Percentiles rank a stretch among this genome's conserved stretches.
Evolutionary conservation across 2,113 vertebrate species (phyloP).

Genomic region (Nerophis lumbriciformis): DNA sequence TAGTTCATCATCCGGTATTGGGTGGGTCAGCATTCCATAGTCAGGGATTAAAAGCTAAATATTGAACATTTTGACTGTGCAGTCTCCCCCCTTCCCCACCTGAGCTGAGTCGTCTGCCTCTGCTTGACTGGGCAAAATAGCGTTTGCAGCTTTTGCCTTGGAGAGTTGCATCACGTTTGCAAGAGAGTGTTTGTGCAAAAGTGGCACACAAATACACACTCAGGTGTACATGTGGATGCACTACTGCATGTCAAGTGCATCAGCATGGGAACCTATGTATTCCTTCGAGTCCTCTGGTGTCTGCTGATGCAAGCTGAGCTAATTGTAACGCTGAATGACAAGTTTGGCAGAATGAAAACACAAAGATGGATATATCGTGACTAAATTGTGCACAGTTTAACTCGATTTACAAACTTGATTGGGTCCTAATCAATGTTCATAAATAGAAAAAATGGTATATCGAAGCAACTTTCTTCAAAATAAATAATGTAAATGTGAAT

Average conservation of each 20-base stretch:
- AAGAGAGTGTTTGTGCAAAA: conserved; percentile 68
- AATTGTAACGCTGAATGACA: conserved; percentile 52
- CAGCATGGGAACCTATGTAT: conserved; percentile 66
- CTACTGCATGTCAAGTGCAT: conserved; percentile 51
- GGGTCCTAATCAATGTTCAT: too few species aligned
- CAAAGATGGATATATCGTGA: not conserved
- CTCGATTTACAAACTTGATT: too few species aligned
- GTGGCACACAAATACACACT: conserved; percentile 53
- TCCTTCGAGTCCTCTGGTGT: conserved; percentile 76
- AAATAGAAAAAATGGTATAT: too few species aligned
- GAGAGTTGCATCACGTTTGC: conserved; percentile 73
- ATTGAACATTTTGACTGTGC: conserved; percentile 30
- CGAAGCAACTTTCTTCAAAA: too few species aligned
- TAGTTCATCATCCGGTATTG: conserved; percentile 32
- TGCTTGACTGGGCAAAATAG: conserved; percentile 54
- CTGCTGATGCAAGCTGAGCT: conserved; percentile 75
- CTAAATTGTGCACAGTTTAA: too few species aligned
- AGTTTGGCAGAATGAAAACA: conserved; percentile 22
- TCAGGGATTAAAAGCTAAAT: conserved; percentile 19
- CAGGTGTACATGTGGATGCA: conserved; percentile 42
- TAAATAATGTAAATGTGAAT: too few species aligned
- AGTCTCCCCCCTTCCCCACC: conserved; percentile 14
- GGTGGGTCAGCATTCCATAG: conserved; percentile 2
- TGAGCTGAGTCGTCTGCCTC: conserved; percentile 36
- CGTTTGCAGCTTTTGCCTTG: conserved; percentile 57